phyloP scores from a whole-genome alignment of 2,113 vertebrate genomes.

The Scortum barcoo region DNA sequence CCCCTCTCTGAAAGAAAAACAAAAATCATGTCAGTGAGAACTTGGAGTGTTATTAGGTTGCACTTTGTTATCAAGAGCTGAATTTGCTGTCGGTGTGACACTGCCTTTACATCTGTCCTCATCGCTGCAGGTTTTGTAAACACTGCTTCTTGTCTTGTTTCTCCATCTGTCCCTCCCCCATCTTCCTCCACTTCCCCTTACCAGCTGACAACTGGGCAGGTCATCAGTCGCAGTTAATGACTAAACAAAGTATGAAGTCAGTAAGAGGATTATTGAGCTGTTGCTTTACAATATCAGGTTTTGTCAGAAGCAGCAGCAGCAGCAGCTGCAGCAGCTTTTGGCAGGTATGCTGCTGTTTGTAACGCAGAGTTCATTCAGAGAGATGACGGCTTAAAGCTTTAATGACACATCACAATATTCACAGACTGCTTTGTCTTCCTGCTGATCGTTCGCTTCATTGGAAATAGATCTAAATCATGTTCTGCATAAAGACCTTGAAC shows the following conservation, averaged over 20 bases:
- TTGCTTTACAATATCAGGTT: conserved; percentile 18
- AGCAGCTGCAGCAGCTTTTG: neutral
- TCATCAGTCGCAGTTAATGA: neutral
- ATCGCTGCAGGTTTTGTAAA: neutral
- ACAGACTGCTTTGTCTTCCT: neutral
- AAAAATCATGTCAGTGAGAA: neutral
- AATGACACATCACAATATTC: neutral
- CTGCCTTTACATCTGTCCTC: neutral
- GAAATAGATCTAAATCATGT: neutral
- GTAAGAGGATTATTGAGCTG: conserved; percentile 48
- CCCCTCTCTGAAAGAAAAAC: neutral
- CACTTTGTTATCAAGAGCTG: neutral
- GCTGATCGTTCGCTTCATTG: conserved; percentile 1
- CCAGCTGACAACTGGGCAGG: conserved; percentile 23
- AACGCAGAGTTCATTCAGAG: conserved; percentile 5
- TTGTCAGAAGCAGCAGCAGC: neutral
- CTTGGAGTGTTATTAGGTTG: neutral
- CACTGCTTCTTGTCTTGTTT: neutral
- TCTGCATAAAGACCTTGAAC: too few relatives aligned
- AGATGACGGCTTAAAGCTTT: conserved; percentile 5
- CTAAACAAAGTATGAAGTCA: conserved; percentile 29
- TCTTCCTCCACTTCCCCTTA: neutral
- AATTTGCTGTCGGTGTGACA: neutral
- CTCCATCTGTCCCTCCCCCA: neutral
- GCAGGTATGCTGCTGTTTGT: conserved; percentile 17